phyloP scores from a whole-genome alignment of 2,888 invertebrate genomes.

The Nomada fabriciana region DNA sequence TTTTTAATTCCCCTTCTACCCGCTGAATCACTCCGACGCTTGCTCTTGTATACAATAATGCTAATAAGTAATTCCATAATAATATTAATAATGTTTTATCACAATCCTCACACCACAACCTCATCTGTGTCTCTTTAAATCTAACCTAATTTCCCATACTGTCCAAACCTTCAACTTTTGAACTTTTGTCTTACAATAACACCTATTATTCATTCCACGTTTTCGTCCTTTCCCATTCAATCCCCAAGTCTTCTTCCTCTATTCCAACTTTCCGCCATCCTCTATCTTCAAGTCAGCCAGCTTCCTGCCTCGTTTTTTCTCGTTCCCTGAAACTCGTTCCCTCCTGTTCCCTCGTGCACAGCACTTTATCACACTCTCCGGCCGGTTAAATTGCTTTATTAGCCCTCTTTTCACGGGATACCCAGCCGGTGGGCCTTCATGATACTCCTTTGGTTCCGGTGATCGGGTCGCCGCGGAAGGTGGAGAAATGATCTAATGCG shows the following conservation, averaged over 20 bases:
- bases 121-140: no score
- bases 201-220: no score
- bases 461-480: conserved; percentile 44
- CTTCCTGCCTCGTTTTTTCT: conserved; percentile 51
- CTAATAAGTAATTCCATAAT: no score
- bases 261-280: neutral
- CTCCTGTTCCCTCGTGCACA: conserved; percentile 27
- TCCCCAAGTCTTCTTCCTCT: neutral
- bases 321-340: conserved; percentile 47
- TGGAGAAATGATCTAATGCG: conserved; percentile 56
- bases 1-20: no score
- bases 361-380: conserved; percentile 65
- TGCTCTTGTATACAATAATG: no score
- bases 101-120: no score
- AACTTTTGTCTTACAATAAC: neutral
- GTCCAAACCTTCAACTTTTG: neutral
- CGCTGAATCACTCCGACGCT: no score
- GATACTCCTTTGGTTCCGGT: conserved; percentile 53
- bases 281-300: conserved; percentile 39
- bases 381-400: conserved; percentile 78
- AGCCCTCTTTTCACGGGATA: conserved; percentile 70
- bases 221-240: neutral
- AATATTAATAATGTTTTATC: no score
- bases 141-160: neutral
- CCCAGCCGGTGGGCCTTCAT: conserved; percentile 54